Percentiles rank a stretch among this genome's conserved stretches.
Evolutionary conservation across 1,140 invertebrate species (phyloP).

Genomic region (Scaptomyza montana): DNA sequence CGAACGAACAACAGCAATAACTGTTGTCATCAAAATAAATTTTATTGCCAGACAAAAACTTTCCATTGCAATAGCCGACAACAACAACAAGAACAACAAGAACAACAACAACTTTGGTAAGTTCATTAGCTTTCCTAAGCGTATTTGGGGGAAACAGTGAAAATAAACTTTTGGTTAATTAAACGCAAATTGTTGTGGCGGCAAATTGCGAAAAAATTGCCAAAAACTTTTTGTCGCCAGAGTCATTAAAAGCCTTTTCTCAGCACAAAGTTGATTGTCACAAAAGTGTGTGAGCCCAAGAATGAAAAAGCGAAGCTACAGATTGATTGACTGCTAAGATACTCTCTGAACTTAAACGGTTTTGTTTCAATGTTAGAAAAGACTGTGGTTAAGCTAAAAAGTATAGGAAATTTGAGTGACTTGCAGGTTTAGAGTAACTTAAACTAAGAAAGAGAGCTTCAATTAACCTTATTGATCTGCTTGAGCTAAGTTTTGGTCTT

Average conservation of each 20-base stretch:
- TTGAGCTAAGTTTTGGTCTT: no score
- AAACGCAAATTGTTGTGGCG: constrained; percentile 81
- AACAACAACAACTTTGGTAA: constrained; percentile 59
- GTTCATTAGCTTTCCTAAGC: constrained; percentile 67
- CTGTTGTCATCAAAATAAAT: constrained; percentile 79
- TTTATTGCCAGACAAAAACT: constrained; percentile 77
- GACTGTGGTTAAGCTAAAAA: no score
- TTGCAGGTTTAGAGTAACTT: no score
- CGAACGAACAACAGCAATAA: constrained; percentile 16
- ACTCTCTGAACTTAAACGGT: background rate
- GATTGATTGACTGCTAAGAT: background rate
- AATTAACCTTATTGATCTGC: no score
- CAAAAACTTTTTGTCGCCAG: constrained; percentile 75
- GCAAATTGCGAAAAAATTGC: constrained; percentile 81
- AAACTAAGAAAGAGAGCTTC: no score
- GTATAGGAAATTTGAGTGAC: no score
- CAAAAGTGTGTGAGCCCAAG: constrained; percentile 38
- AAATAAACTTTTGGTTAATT: constrained; percentile 75
- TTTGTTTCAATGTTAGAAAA: no score
- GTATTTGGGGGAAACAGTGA: constrained; percentile 29
- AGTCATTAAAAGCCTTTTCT: constrained; percentile 77
- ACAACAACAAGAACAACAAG: constrained; percentile 43
- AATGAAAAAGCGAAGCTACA: constrained; percentile 11
- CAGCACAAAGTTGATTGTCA: constrained; percentile 71
- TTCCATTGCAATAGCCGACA: constrained; percentile 43